phyloP scores from a whole-genome alignment of 2,888 invertebrate genomes.

The Leptodirus hochenwartii region DNA sequence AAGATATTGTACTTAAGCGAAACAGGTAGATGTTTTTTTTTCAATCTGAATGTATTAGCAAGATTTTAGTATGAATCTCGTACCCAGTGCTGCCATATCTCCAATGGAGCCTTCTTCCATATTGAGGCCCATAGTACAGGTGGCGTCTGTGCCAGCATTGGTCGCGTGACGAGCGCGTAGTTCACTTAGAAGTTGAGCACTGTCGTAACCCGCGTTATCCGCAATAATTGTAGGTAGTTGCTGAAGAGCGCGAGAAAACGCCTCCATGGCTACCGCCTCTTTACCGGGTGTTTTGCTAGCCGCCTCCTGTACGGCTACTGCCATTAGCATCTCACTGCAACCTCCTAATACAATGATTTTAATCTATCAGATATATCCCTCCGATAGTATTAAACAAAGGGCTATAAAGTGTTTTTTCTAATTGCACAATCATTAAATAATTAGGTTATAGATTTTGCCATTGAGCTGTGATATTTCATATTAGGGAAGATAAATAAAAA shows the following conservation, averaged over 20 bases:
- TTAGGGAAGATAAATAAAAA: too few species aligned
- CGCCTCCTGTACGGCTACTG: constrained; percentile 68
- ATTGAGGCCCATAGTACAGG: constrained; percentile 63
- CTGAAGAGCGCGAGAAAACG: constrained; percentile 78
- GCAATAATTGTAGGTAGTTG: constrained; percentile 90
- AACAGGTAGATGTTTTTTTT: too few species aligned
- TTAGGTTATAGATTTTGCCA: too few species aligned
- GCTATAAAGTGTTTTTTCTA: too few species aligned
- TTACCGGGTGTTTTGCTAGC: constrained; percentile 87
- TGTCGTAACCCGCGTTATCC: constrained; percentile 98
- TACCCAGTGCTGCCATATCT: constrained; percentile 69
- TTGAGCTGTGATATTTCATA: too few species aligned
- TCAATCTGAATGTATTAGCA: too few species aligned
- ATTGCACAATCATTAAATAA: too few species aligned
- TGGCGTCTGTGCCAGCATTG: constrained; percentile 35
- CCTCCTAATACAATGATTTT: constrained; percentile 27
- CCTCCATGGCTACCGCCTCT: constrained; percentile 93
- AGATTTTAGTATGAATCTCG: too few species aligned
- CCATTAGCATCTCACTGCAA: constrained; percentile 94
- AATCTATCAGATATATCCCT: constrained; percentile 4
- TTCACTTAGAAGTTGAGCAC: constrained; percentile 83
- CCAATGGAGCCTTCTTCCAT: constrained; percentile 77
- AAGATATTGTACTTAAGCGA: too few species aligned
- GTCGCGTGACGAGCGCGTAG: constrained; percentile 80
- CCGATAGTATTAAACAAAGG: too few species aligned